Base-by-base conservation (phyloP, 2,113 vertebrate genomes). In the Galeopterus variegatus region DNA sequence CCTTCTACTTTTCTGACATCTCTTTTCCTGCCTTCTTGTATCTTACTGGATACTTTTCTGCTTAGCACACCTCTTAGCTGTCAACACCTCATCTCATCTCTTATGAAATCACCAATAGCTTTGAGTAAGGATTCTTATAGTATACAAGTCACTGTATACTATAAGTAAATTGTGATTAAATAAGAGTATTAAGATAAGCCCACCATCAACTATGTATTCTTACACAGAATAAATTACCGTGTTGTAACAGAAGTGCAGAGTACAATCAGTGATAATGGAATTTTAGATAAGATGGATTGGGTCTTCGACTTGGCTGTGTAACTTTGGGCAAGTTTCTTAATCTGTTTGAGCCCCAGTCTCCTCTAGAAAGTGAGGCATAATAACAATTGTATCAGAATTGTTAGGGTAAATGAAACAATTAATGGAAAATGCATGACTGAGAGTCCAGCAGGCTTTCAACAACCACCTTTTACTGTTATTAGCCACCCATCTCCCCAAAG, bases 51-150 rank as follows among this genome's bases (percentile, higher is more conserved):
- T n/a, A 33, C 36, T 23, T 65, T 56, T 77, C 28, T 76, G 67
- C 31, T 87, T 56, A 56, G 36, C 56, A 45, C 1, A 33, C 23
- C 18, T 62, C 7, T 23, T 88, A 41, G 10, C 36, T 82, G 31
- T 81, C 76, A 26, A 62, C 36, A 67, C 11, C 60, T 83, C 21
- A 5, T 73, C 21, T 52, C 13, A 28, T 58, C 31, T n/a, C 28
- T 81, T 89, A 26, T 72, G 92, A 85, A 93, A 28, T 91, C 58
- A 82, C 24, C 36, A 60, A 5, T 19, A 88, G 36, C 70, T 88
- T 50, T 52, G 54, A 54, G 19, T 92, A 23, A 36, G 3, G 50
- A 23, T n/a, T 92, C 70, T 75, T 56, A 26, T 83, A 28, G 62
- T 54, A 52, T 76, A 41, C 21, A 69, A 33, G 26, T 10, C 11